phyloP scores from a whole-genome alignment of 2,797 vertebrate species.

The Aselliscus stoliczkanus region DNA sequence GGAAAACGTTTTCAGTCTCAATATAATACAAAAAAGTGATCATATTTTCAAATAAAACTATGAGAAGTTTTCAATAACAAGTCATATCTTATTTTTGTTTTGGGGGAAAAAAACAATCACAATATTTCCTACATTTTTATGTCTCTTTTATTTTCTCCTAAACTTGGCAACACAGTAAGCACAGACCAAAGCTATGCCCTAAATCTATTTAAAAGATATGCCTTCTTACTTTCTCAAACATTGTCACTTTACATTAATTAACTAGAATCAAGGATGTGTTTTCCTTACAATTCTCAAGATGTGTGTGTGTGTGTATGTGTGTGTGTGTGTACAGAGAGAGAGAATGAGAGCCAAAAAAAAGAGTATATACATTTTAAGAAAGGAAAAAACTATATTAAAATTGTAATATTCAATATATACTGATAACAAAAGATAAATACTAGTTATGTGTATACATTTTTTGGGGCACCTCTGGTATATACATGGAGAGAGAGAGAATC shows the following conservation, averaged over 20 bases:
- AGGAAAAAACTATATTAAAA: too few species aligned
- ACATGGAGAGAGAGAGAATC: background rate
- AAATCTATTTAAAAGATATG: background rate
- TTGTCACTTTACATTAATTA: background rate
- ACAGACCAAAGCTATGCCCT: background rate
- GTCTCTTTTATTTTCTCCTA: background rate
- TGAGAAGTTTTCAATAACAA: background rate
- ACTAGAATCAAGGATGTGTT: background rate
- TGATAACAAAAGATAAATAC: too few species aligned
- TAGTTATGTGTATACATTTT: too few species aligned
- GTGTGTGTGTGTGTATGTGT: background rate
- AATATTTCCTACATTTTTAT: background rate
- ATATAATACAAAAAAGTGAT: background rate
- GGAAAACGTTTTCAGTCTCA: background rate
- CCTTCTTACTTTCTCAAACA: background rate
- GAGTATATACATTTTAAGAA: too few species aligned
- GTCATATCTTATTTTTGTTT: background rate
- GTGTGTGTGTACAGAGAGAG: background rate
- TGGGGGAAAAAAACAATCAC: background rate
- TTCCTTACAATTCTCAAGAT: background rate
- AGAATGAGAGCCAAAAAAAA: too few species aligned
- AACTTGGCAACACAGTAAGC: background rate
- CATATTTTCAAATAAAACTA: background rate
- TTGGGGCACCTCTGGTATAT: too few species aligned
- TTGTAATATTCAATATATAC: too few species aligned